phyloP scores from a whole-genome alignment of 2,113 vertebrate species.

The Pterocles orientalis region DNA sequence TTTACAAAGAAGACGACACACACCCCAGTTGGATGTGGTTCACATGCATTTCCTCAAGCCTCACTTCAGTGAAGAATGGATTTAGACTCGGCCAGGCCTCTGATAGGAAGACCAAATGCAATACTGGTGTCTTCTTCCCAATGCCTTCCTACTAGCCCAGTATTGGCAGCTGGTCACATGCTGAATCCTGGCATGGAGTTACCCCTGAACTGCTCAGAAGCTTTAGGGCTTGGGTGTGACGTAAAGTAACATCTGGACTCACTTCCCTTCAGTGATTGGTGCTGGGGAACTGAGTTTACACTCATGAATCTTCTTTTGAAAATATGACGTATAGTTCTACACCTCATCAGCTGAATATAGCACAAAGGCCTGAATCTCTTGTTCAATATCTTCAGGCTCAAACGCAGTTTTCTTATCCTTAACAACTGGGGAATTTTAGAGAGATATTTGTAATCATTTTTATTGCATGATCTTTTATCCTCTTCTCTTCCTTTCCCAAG shows the following conservation, averaged over 20 bases:
- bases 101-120: not conserved
- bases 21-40: not conserved
- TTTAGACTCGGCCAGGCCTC: not conserved
- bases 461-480: not conserved
- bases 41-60: not conserved
- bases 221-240: not conserved
- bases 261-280: not conserved
- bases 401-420: not conserved
- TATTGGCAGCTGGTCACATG: not conserved
- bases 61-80: not conserved
- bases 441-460: not conserved
- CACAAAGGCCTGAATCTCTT: not conserved
- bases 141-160: not conserved
- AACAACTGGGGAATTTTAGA: not conserved
- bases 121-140: not conserved
- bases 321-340: not conserved
- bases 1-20: not conserved
- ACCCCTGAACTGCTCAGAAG: not conserved
- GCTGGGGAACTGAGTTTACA: not conserved
- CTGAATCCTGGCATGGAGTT: not conserved
- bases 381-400: not conserved
- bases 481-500: not conserved
- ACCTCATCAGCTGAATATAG: not conserved
- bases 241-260: not conserved
- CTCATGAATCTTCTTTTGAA: not conserved